A percentile compares a stretch with the other conserved stretches of the same genome.
Evolutionary conservation across 1,140 invertebrate species (phyloP).

Genomic region (Drosophila tristis): DNA sequence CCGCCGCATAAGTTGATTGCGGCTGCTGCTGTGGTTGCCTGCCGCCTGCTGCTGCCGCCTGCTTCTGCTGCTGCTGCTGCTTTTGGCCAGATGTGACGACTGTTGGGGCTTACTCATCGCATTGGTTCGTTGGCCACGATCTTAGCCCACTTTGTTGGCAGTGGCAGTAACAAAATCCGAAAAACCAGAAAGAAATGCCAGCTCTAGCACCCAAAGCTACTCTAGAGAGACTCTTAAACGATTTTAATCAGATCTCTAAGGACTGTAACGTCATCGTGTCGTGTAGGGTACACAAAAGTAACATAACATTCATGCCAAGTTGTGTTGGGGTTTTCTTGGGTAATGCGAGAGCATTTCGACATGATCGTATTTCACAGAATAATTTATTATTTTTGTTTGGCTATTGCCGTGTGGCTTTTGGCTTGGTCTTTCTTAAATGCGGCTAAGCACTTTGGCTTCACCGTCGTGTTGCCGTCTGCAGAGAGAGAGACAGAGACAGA

Average conservation of each 20-base stretch:
- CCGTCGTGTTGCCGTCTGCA: constrained; percentile 10
- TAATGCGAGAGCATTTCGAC: constrained; percentile 75
- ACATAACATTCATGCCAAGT: constrained; percentile 45
- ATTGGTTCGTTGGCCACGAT: constrained; percentile 69
- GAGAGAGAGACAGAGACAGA: not conserved
- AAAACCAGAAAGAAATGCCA: not conserved
- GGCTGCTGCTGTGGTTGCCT: not conserved
- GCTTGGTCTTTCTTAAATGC: constrained; percentile 69
- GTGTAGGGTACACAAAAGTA: constrained; percentile 29
- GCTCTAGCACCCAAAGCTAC: no score
- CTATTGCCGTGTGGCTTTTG: constrained; percentile 43
- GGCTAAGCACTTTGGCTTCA: constrained; percentile 66
- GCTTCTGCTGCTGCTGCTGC: constrained; percentile 31
- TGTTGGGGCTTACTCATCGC: constrained; percentile 66
- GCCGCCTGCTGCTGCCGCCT: constrained; percentile 1
- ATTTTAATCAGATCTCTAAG: constrained; percentile 13
- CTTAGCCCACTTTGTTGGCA: constrained; percentile 61
- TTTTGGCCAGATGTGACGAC: constrained; percentile 69
- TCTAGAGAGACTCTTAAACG: not conserved
- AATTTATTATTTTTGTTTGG: constrained; percentile 64
- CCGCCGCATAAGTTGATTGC: constrained; percentile 64
- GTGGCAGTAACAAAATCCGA: constrained; percentile 6
- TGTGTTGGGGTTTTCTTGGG: constrained; percentile 50
- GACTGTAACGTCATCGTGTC: constrained; percentile 1
- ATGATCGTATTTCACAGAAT: constrained; percentile 77